Evolutionary conservation across 2,113 vertebrate genomes (phyloP), one percentile per base, ranked within the genome.

Genomic region (Trematomus loennbergii): DNA sequence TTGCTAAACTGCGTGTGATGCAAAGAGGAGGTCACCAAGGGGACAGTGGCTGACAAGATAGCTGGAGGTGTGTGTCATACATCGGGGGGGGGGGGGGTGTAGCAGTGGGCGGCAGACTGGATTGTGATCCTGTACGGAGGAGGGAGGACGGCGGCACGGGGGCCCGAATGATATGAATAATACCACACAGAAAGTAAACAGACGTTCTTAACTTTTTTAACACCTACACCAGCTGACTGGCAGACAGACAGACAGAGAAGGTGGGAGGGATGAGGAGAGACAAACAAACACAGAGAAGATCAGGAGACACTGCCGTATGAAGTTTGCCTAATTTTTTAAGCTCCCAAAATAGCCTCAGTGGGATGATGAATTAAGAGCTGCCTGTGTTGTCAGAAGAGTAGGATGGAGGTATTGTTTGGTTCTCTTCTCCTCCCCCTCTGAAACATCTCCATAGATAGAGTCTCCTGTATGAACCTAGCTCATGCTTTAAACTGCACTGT

Each of bases 1-100:
- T 78, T 64, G 71, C 67, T 83, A 71, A 86, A 84, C 71, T 82
- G 73, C 36, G 69, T 63, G 69, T 73, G 84, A 82, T 69, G 76
- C 74, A 69, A 71, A 85, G 74, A 76, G 20, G 67, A 86, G 94
- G 92, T 93, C 92, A 93, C 22, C 1, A 20, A 88, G 88, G 85
- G 92, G 92, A 90, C 92, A 93, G 85, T n/a, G n/a, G 88, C 68
- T 80, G 82, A 91, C 85, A 85, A 16, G 85, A 76, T 79, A 54
- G 84, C 82, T 83, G 81, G 79, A 85, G 87, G 82, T 86, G 82
- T 25, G 70, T 72, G 68, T 83, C 46, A 16, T 61, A 62, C 13
- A 3, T 33, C 12, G 50, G 67, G 20, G 85, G 25, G 83, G 55
- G 18, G 82, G 72, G 18, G 83, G 71, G 65, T 12, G 53, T 45